These are phyloP conservation scores for Tetragonula carbonaria DNA, from an alignment of 2,888 invertebrate genomes.

Conservation along the genomic window DNA sequence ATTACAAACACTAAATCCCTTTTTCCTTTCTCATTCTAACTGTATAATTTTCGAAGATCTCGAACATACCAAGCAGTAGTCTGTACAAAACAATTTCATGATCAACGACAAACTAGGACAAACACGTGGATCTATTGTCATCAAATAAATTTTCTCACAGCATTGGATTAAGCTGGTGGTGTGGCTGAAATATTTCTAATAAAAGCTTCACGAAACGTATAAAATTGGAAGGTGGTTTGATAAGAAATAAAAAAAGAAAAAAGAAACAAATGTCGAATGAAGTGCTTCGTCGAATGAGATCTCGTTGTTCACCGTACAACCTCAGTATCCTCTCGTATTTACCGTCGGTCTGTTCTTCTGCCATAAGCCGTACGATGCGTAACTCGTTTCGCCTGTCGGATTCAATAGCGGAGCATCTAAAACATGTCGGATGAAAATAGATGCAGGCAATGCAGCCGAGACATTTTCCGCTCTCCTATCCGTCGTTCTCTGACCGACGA, in stretches of 20 bases:
- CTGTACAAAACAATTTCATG: no score
- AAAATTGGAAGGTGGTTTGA: background rate
- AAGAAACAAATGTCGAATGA: background rate
- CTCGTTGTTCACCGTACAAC: background rate
- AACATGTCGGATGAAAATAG: conserved; percentile 46
- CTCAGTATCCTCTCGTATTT: conserved; percentile 12
- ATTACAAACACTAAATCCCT: background rate
- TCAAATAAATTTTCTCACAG: no score
- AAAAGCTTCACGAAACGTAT: background rate
- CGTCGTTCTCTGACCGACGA: conserved; percentile 24
- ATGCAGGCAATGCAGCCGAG: conserved; percentile 33
- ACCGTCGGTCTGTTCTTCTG: conserved; percentile 12
- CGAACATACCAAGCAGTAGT: background rate
- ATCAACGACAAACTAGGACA: no score
- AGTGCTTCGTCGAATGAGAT: background rate
- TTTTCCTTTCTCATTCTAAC: background rate
- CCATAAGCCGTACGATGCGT: conserved; percentile 27
- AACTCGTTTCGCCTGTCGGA: conserved; percentile 50
- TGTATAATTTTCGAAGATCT: background rate
- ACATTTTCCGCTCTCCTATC: conserved; percentile 39
- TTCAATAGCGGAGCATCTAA: conserved; percentile 47
- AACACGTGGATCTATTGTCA: no score
- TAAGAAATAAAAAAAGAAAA: background rate
- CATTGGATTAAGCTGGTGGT: no score
- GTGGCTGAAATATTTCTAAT: no score